Percentiles rank a stretch among this genome's conserved stretches.
These are phyloP conservation scores for Grapholita molesta DNA, from an alignment of 1,140 invertebrate genomes.

Conservation along the genomic window DNA sequence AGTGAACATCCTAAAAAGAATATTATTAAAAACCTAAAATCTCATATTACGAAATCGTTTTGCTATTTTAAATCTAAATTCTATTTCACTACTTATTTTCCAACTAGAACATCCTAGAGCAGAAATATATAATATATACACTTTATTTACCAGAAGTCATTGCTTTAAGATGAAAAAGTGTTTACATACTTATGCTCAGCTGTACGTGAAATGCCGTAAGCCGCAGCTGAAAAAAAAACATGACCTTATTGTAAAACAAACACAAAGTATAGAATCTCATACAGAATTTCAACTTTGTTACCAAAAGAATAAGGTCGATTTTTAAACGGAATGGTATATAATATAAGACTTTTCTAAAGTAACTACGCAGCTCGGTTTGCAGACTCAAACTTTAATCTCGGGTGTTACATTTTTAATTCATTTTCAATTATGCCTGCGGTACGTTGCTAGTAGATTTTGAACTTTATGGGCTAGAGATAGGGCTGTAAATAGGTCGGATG, in stretches of 20 bases:
- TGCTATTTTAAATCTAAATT: neutral
- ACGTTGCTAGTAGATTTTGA: neutral
- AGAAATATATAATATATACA: too few species aligned
- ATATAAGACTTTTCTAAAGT: neutral
- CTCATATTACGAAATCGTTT: neutral
- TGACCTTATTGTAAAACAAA: neutral
- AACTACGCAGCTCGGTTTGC: neutral
- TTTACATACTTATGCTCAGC: too few species aligned
- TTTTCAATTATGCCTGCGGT: neutral
- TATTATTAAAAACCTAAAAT: too few species aligned
- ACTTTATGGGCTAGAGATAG: neutral
- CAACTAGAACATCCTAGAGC: too few species aligned
- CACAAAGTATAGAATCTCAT: neutral
- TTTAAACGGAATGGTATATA: neutral
- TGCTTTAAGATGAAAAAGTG: too few species aligned
- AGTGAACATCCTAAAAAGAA: too few species aligned
- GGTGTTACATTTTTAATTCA: constrained; percentile 4
- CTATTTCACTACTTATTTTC: neutral
- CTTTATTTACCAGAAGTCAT: too few species aligned
- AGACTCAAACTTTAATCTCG: neutral
- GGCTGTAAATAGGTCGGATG: neutral
- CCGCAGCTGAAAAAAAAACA: neutral
- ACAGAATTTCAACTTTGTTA: neutral
- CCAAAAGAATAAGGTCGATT: neutral
- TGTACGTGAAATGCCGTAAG: neutral